These are phyloP conservation scores for Conchocele bisecta DNA, from an alignment of 2,888 invertebrate genomes.

Conservation along the genomic window DNA sequence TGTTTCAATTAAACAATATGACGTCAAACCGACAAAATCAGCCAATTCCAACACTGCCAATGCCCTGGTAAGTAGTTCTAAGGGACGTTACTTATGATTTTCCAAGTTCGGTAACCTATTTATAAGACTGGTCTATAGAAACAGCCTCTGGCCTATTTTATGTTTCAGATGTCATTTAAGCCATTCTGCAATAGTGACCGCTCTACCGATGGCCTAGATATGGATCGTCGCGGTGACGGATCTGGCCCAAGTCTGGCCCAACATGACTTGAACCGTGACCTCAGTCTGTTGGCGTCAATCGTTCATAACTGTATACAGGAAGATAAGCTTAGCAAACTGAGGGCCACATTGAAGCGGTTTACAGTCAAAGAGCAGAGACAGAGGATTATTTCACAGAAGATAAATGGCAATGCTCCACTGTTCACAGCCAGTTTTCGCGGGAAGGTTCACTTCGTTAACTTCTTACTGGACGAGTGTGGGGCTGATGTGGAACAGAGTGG, in stretches of 20 bases:
- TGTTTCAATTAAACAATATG: too few relatives aligned
- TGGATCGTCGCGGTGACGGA: too few relatives aligned
- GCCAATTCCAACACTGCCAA: too few relatives aligned
- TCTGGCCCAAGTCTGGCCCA: too few relatives aligned
- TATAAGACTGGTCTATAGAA: too few relatives aligned
- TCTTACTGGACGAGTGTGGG: constrained; percentile 91
- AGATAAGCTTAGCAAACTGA: constrained; percentile 64
- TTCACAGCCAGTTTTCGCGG: constrained; percentile 72
- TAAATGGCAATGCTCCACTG: constrained; percentile 73
- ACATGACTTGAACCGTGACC: too few relatives aligned
- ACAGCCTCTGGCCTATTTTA: too few relatives aligned
- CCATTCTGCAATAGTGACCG: neutral
- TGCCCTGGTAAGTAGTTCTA: too few relatives aligned
- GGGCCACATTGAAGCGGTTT: constrained; percentile 60
- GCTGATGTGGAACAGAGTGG: constrained; percentile 93
- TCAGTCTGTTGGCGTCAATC: constrained; percentile 50
- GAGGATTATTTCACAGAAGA: constrained; percentile 56
- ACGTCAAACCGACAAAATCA: too few relatives aligned
- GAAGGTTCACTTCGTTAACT: constrained; percentile 87
- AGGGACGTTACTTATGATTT: too few relatives aligned
- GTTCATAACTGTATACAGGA: constrained; percentile 68
- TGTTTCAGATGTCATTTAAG: constrained; percentile 9
- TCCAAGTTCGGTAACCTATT: too few relatives aligned
- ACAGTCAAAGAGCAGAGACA: constrained; percentile 54
- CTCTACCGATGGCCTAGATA: neutral